These are phyloP conservation scores for Lacanobia oleracea DNA, from an alignment of 2,888 invertebrate species.

Conservation along the genomic window DNA sequence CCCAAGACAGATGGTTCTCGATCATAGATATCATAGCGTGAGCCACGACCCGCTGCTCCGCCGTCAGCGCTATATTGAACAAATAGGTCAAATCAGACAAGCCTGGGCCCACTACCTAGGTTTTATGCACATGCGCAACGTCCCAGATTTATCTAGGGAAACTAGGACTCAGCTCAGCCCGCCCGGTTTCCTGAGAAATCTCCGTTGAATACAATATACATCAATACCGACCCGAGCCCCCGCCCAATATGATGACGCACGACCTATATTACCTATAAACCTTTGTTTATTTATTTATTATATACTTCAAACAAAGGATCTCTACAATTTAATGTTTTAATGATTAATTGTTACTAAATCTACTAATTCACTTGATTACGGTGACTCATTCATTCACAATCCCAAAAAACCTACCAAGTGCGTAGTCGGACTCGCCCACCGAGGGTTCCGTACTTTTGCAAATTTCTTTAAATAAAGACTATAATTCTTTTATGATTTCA, in stretches of 20 bases:
- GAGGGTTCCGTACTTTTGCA: too few relatives aligned
- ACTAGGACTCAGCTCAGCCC: conserved; percentile 67
- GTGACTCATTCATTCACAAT: neutral
- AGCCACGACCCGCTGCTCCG: conserved; percentile 96
- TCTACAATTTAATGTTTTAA: fast-evolving
- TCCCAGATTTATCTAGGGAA: conserved; percentile 65
- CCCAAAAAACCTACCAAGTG: too few relatives aligned
- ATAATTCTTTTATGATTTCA: too few relatives aligned
- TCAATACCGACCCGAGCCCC: conserved; percentile 26
- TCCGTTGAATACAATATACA: conserved; percentile 10
- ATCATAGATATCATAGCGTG: conserved; percentile 98
- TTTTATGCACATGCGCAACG: conserved; percentile 82
- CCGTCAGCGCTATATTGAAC: conserved; percentile 91
- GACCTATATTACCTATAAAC: conserved; percentile 3
- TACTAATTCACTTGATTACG: neutral
- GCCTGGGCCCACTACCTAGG: conserved; percentile 27
- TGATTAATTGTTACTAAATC: neutral
- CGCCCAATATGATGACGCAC: conserved; percentile 10
- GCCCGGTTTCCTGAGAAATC: conserved; percentile 49
- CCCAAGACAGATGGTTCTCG: conserved; percentile 98
- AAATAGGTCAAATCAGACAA: conserved; percentile 64
- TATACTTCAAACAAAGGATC: neutral
- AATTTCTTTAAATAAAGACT: too few relatives aligned
- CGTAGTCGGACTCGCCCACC: too few relatives aligned
- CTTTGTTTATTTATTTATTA: too few relatives aligned